phyloP scores from a whole-genome alignment of 2,888 invertebrate genomes.

The Glyphotaelius pellucidus region DNA sequence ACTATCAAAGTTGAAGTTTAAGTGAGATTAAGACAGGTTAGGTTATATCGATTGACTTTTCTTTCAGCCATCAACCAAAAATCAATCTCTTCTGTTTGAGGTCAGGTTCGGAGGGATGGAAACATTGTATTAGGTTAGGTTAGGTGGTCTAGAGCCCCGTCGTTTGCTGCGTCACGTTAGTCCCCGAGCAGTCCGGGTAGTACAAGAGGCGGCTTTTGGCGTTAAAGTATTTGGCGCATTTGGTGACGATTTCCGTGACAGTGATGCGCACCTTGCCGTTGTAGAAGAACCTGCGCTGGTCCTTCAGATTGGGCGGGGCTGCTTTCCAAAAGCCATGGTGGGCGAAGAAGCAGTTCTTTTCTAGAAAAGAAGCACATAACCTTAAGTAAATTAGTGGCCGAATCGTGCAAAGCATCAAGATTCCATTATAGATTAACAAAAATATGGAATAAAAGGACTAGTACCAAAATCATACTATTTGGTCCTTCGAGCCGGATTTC shows the following conservation, averaged over 20 bases:
- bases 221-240: slow-evolving; percentile 42
- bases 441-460: too few species aligned
- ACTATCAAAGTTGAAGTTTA: not conserved
- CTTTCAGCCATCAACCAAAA: too few species aligned
- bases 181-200: slow-evolving; percentile 40
- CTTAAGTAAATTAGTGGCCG: not conserved
- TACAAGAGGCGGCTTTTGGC: slow-evolving; percentile 9
- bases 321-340: slow-evolving; percentile 38
- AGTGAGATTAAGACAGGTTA: too few species aligned
- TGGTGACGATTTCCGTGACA: slow-evolving; percentile 21
- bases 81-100: too few species aligned
- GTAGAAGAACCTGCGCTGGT: slow-evolving; percentile 46
- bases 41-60: too few species aligned
- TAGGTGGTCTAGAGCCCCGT: not conserved
- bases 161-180: not conserved
- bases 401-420: not conserved
- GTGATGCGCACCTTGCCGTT: slow-evolving; percentile 33
- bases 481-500: too few species aligned
- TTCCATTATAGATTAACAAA: not conserved
- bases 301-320: not conserved
- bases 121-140: not conserved
- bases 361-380: not conserved
- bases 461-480: not conserved
- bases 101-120: too few species aligned
- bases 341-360: slow-evolving; percentile 48